Evolutionary conservation across 2,888 invertebrate species (phyloP).

Genomic region (Microplitis deprimator): DNA sequence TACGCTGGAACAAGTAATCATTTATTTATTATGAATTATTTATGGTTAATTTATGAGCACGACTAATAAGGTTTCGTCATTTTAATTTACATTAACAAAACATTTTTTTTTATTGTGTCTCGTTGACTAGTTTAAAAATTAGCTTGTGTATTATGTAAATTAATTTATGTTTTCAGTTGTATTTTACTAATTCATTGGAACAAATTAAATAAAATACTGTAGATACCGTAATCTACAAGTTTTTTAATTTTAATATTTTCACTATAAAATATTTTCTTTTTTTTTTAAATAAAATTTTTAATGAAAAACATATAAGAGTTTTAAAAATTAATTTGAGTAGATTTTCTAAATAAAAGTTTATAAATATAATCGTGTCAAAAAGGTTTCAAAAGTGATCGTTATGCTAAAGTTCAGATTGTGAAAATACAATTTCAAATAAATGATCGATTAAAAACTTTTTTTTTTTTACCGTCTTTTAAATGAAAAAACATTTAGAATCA

Average conservation of each 20-base stretch:
- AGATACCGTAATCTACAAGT: background rate
- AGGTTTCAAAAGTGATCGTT: no score
- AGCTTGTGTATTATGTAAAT: background rate
- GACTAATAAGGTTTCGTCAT: constrained; percentile 1
- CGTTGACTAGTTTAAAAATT: background rate
- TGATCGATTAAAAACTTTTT: no score
- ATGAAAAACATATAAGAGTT: no score
- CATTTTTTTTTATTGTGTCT: constrained; percentile 1
- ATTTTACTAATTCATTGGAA: background rate
- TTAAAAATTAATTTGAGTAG: no score
- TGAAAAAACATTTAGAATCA: no score
- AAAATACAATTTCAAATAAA: no score
- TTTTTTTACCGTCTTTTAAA: no score
- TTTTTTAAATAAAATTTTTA: no score
- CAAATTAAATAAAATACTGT: background rate
- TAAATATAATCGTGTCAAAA: no score
- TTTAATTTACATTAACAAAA: background rate
- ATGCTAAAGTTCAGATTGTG: no score
- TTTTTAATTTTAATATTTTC: background rate
- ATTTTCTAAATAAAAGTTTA: no score
- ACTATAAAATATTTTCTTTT: background rate
- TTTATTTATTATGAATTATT: constrained; percentile 10
- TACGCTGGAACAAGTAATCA: constrained; percentile 76
- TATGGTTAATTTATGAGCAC: background rate
- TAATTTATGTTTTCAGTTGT: background rate